Base-by-base conservation (phyloP, 2,888 invertebrate species). In the Leptogaster cylindrica region DNA sequence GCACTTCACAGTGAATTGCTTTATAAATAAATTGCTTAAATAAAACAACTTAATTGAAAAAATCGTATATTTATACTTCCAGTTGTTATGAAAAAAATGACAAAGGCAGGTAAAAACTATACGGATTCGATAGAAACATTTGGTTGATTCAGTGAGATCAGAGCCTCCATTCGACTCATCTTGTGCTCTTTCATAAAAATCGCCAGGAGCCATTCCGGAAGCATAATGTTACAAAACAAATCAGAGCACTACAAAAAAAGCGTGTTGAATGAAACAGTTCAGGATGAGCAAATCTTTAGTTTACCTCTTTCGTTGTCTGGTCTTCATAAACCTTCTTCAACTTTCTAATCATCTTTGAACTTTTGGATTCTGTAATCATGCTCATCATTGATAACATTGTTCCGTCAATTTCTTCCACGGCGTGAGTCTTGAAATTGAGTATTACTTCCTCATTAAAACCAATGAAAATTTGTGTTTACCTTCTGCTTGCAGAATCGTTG, bases 201-300 rank as follows among this genome's bases (percentile, higher is more conserved):
- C 8, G 27, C 14, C 6, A 70, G 12, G 3, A 51, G 50, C 70
- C 70, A 70, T 44, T 70, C 68, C 2, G 70, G 70, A 16, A 64
- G 25, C 58, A 70, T 55, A 4, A 66, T 10, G 4, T 64, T 64
- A 55, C 55, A 64, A 66, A 66, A 69, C 8, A 69, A 23, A 48
- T 69, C 69, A 2, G 66, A 65, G 25, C 55, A 67, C 69, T 69
- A 36, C 12, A 55, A 63, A 6, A n/a, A 36, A 41, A 23, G 18
- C 10, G 3, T 44, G 31, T n/a, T 44, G 28, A 23, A 20, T 67
- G 12, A 12, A 41, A 41, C 2, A n/a, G 23, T 20, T 46, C 25
- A 44, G 20, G 8, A 6, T 20, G 27, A 51, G 33, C 6, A 10
- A 51, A 58, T 51, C 27, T 36, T 23, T 28, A 68, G 5, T 44